Evolutionary conservation across 2,888 invertebrate genomes (phyloP).

Genomic region (Drosophila merina): DNA sequence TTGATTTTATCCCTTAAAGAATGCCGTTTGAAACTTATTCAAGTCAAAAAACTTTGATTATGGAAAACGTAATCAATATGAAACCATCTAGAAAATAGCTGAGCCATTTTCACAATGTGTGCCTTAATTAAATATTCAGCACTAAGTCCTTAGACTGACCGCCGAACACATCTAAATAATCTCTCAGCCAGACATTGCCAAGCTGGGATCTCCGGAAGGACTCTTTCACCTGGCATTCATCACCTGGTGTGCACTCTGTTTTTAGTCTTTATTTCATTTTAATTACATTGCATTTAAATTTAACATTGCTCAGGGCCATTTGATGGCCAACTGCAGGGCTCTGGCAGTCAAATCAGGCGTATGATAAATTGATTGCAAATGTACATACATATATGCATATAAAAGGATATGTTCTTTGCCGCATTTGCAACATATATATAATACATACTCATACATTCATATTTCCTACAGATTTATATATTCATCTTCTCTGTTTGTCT

Average conservation of each 20-base stretch:
- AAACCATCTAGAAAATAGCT: slow-evolving; percentile 31
- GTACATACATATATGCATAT: slow-evolving; percentile 43
- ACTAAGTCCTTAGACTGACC: slow-evolving; percentile 19
- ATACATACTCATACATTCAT: not conserved
- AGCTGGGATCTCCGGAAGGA: not conserved
- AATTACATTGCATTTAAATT: slow-evolving; percentile 56
- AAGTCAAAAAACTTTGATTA: slow-evolving; percentile 15
- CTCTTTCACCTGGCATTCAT: slow-evolving; percentile 24
- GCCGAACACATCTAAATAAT: slow-evolving; percentile 22
- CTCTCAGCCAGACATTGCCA: not conserved
- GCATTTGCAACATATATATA: slow-evolving; percentile 1
- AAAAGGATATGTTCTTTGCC: slow-evolving; percentile 11
- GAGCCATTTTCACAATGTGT: slow-evolving; percentile 17
- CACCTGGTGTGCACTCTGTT: slow-evolving; percentile 15
- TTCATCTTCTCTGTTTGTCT: slow-evolving; percentile 7
- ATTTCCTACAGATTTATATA: not conserved
- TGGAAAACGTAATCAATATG: slow-evolving; percentile 15
- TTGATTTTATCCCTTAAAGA: not conserved
- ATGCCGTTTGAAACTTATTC: not conserved
- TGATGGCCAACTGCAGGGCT: slow-evolving; percentile 22
- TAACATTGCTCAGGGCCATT: slow-evolving; percentile 35
- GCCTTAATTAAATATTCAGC: slow-evolving; percentile 31
- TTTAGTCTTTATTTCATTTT: slow-evolving; percentile 57
- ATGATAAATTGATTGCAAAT: slow-evolving; percentile 71
- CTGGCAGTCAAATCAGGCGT: slow-evolving; percentile 59